Base-by-base conservation (phyloP, 2,888 invertebrate genomes). In the Macroteleia sp. region DNA sequence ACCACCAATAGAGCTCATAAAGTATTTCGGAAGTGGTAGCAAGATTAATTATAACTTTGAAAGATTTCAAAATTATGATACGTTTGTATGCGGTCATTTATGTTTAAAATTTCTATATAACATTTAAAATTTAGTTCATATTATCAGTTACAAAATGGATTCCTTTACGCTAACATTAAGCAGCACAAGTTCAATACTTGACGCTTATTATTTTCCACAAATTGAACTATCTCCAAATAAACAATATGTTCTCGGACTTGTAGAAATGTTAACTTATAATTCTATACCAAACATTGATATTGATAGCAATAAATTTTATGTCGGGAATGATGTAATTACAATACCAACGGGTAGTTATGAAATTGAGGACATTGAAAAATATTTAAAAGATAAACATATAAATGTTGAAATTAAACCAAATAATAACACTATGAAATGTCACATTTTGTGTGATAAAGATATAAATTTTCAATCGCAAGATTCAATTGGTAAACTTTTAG, bases 1-100 rank as follows among this genome's bases (percentile, higher is more conserved):
- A 57, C 57, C 57, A 42, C 57, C 57, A 14, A 1, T 6, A 22
- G 42, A 42, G 42, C 57, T 44, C 19, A 19, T 57, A 30, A 42
- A 57, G n/a, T n/a, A n/a, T n/a, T n/a, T n/a, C n/a, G n/a, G n/a
- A n/a, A n/a, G n/a, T 6, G 25, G 25, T 25, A 25, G 25, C 25
- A 6, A 5, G 25, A 25, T n/a, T n/a, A n/a, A 25, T 5, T 25
- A 25, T 6, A 25, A 25, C 6, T 25, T 5, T 6, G 25, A 25
- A 25, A 3, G 6, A 25, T 25, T 5, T 25, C 25, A 25, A 6
- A 6, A 25, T 6, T 25, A 25, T 25, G 25, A 25, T 25, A 25
- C 6, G 25, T 5, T 25, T 6, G 6, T 25, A 41, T 46, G 39
- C 8, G 39, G 39, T 5, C 12, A 46, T 25, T 25, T 25, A 10